Conservation (phyloP, 2,888 invertebrate genomes). For the Agonopterix heracliana region DNA sequence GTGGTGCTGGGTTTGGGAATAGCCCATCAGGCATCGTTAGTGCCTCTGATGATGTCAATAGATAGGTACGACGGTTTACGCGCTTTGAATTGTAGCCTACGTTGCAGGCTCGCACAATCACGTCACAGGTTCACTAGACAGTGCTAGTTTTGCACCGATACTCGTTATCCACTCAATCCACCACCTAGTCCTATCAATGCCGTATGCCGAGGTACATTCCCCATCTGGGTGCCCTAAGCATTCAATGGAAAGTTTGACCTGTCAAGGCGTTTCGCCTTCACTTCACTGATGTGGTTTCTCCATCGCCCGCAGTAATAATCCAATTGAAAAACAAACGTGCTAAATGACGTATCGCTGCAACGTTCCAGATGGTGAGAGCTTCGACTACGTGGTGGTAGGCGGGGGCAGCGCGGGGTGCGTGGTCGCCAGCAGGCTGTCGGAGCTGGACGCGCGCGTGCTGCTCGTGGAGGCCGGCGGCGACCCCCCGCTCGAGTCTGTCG, state of each 20-base stretch:
- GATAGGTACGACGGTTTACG: not conserved
- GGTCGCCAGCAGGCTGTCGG: conserved; percentile 22
- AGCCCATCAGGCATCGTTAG: not conserved
- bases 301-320: not conserved
- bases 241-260: not conserved
- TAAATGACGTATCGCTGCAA: not conserved
- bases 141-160: too few relatives aligned
- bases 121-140: not conserved
- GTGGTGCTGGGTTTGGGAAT: conserved; percentile 5
- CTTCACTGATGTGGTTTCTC: not conserved
- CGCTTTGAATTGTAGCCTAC: not conserved
- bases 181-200: too few relatives aligned
- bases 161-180: too few relatives aligned
- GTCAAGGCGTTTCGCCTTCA: not conserved
- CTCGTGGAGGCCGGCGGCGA: conserved; percentile 28
- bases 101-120: conserved; percentile 4
- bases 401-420: conserved; percentile 8
- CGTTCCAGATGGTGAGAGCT: conserved; percentile 1
- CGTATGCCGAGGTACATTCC: too few relatives aligned
- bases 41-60: not conserved
- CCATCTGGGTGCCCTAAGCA: not conserved
- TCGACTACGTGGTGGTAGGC: conserved; percentile 5
- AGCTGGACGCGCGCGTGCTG: conserved; percentile 16
- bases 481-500: conserved; percentile 22
- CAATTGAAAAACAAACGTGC: not conserved